A percentile compares a stretch with the other conserved stretches of the same genome.
phyloP scores from a whole-genome alignment of 2,797 vertebrate genomes.

The Propithecus deckenii region DNA sequence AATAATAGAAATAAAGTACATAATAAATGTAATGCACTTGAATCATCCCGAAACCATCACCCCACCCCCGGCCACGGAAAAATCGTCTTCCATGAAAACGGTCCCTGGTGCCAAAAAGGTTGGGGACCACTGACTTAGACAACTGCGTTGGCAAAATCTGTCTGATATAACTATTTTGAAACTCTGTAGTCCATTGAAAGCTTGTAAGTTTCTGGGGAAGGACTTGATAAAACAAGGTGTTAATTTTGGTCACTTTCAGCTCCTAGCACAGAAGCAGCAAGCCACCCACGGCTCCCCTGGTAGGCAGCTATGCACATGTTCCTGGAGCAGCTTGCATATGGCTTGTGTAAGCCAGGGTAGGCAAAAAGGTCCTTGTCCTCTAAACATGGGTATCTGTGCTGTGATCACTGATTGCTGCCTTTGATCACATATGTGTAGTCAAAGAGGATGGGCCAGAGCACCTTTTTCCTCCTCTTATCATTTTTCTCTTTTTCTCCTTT shows the following conservation, averaged over 20 bases:
- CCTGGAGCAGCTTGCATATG: not conserved
- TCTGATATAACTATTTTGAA: not conserved
- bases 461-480: not conserved
- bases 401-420: not conserved
- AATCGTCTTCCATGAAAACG: too few relatives aligned
- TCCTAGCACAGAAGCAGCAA: not conserved
- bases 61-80: too few relatives aligned
- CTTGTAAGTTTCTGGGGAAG: not conserved
- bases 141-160: not conserved
- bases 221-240: not conserved
- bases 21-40: too few relatives aligned
- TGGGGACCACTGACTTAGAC: not conserved
- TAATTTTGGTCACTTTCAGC: not conserved
- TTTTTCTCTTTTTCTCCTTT: not conserved
- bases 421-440: not conserved
- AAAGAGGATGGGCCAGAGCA: not conserved
- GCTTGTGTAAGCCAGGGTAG: not conserved
- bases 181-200: not conserved
- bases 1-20: too few relatives aligned
- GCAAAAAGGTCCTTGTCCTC: not conserved
- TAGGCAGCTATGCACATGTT: not conserved
- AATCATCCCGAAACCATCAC: too few relatives aligned
- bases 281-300: not conserved
- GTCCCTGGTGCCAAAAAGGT: too few relatives aligned
- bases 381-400: not conserved